phyloP scores from a whole-genome alignment of 2,113 vertebrate species.

The Rhynchopsitta pachyrhyncha region DNA sequence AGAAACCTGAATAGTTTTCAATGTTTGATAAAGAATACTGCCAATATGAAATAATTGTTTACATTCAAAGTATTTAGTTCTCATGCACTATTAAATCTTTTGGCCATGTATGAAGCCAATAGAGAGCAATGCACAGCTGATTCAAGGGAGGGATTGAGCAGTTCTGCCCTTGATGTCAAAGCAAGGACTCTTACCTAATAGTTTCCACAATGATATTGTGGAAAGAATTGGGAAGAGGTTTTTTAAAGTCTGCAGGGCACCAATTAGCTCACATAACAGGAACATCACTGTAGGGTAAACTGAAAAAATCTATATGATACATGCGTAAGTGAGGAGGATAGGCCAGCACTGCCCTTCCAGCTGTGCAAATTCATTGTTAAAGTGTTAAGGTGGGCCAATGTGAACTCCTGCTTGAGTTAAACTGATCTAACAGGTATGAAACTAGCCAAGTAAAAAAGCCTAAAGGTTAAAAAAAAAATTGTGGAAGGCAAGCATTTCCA shows the following conservation, averaged over 20 bases:
- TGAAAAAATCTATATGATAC: background rate
- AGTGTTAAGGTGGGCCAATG: fast-evolving
- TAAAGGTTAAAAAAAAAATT: background rate
- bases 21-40: background rate
- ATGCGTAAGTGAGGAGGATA: background rate
- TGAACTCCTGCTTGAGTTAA: background rate
- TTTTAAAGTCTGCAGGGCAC: background rate
- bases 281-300: background rate
- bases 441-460: background rate
- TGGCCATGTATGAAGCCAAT: fast-evolving
- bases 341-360: background rate
- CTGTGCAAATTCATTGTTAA: background rate
- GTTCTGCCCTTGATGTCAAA: background rate
- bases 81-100: background rate
- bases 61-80: background rate
- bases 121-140: fast-evolving
- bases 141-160: background rate
- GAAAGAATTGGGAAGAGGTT: background rate
- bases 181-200: background rate
- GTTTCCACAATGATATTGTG: background rate
- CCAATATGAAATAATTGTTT: background rate
- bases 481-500: background rate
- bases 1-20: background rate
- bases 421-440: background rate
- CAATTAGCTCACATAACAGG: background rate